Conservation (phyloP, 2,113 vertebrate species). For the Ptilonorhynchus violaceus region DNA sequence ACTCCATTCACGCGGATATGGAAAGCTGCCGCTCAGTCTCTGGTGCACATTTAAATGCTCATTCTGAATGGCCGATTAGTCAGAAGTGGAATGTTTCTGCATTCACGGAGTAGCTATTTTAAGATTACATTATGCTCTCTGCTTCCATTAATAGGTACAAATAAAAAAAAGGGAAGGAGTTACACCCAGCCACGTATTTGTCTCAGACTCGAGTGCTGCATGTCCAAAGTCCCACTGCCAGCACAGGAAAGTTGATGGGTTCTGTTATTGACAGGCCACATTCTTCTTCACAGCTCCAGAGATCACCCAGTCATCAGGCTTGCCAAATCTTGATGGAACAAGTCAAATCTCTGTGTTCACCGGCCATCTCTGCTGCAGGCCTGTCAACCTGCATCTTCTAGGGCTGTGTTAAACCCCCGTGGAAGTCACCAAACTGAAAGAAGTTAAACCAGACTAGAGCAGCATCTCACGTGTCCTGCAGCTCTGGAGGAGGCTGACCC, state of each 20-base stretch:
- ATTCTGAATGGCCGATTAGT: conserved; percentile 51
- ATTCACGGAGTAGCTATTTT: conserved; percentile 62
- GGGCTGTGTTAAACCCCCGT: rapidly evolving
- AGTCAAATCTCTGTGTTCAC: background rate
- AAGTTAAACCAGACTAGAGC: background rate
- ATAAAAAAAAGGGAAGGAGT: background rate
- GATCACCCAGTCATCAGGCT: background rate
- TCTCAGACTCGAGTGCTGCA: background rate
- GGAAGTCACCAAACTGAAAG: background rate
- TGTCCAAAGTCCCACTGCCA: background rate
- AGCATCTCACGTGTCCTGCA: background rate
- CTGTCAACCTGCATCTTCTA: background rate
- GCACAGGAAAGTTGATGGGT: background rate
- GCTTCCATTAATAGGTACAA: conserved; percentile 57
- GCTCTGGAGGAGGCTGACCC: background rate
- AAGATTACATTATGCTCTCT: conserved; percentile 30
- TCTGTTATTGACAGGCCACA: background rate
- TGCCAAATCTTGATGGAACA: background rate
- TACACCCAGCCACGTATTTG: background rate
- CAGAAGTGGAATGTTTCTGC: conserved; percentile 44
- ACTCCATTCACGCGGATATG: background rate
- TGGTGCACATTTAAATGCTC: conserved; percentile 44
- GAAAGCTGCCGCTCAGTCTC: background rate
- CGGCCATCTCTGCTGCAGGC: background rate
- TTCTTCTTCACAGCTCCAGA: background rate